These are phyloP conservation scores for Vollenhovia emeryi DNA, from an alignment of 1,140 invertebrate species.

Conservation along the genomic window DNA sequence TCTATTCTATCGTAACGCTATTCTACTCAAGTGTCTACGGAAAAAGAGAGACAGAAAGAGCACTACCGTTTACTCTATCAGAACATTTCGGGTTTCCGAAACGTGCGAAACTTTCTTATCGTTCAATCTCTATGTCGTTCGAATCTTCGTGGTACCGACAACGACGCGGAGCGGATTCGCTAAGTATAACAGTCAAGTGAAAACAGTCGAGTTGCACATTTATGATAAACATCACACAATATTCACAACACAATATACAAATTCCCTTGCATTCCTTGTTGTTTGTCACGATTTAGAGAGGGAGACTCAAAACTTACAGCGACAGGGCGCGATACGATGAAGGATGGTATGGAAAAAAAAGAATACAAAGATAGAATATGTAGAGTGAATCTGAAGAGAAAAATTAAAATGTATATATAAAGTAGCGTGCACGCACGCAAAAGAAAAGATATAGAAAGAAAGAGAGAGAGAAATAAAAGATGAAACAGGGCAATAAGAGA, in stretches of 20 bases:
- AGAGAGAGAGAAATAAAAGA: slow-evolving; percentile 18
- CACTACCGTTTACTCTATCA: slow-evolving; percentile 34
- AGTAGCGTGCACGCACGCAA: slow-evolving; percentile 19
- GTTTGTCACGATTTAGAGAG: neutral
- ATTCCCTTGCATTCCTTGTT: slow-evolving; percentile 42
- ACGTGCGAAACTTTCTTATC: slow-evolving; percentile 29
- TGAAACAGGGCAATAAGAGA: neutral
- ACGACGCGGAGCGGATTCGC: neutral
- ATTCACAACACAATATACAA: slow-evolving; percentile 50
- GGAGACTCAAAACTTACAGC: slow-evolving; percentile 20
- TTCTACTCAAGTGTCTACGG: slow-evolving; percentile 35
- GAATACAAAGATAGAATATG: neutral
- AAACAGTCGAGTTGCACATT: slow-evolving; percentile 43
- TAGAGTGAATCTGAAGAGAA: neutral
- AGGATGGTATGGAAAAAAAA: neutral
- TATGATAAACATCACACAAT: slow-evolving; percentile 44
- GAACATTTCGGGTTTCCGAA: slow-evolving; percentile 1
- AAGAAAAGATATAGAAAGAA: neutral
- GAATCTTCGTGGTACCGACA: neutral
- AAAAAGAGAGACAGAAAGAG: neutral
- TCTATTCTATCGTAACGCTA: slow-evolving; percentile 48
- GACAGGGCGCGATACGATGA: neutral
- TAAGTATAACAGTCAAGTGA: slow-evolving; percentile 35
- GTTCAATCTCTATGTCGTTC: neutral
- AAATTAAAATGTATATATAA: neutral